Evolutionary conservation across 2,797 vertebrate species (phyloP).

Genomic region (Mus caroli): DNA sequence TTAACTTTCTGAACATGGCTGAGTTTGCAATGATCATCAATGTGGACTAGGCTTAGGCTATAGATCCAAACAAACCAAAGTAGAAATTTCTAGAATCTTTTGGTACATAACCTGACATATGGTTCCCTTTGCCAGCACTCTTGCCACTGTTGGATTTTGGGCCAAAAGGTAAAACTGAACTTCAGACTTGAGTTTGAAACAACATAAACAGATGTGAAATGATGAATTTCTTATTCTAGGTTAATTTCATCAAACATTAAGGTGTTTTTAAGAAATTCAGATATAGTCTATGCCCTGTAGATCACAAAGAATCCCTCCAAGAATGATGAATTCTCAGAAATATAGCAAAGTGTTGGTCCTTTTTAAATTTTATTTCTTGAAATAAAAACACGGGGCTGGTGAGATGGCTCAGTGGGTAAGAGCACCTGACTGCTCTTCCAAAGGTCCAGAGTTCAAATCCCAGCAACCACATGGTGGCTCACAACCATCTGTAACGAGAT

Average conservation of each 20-base stretch:
- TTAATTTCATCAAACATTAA: constrained; percentile 22
- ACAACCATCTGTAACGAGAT: too few species aligned
- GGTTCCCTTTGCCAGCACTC: constrained; percentile 26
- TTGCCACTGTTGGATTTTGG: constrained; percentile 52
- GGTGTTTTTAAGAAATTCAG: constrained; percentile 35
- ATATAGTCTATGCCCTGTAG: background rate
- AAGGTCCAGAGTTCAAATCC: too few species aligned
- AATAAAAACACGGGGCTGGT: constrained; percentile 10
- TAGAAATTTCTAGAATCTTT: constrained; percentile 7
- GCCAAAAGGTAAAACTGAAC: constrained; percentile 47
- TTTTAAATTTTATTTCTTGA: constrained; percentile 46
- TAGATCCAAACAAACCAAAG: constrained; percentile 57
- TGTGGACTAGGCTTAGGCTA: constrained; percentile 28
- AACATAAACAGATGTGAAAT: constrained; percentile 37
- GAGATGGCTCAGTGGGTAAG: too few species aligned
- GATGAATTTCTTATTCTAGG: constrained; percentile 23
- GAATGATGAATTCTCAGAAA: constrained; percentile 21
- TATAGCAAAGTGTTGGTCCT: constrained; percentile 22
- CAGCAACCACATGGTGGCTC: too few species aligned
- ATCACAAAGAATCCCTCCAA: background rate
- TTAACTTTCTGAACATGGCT: constrained; percentile 36
- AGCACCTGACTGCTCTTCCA: too few species aligned
- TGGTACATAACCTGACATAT: constrained; percentile 19
- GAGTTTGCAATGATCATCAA: background rate
- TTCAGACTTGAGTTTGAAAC: constrained; percentile 53